Evolutionary conservation across 2,888 invertebrate species (phyloP), one percentile per base, ranked within the genome.

Genomic region (Clistopyga incitator): DNA sequence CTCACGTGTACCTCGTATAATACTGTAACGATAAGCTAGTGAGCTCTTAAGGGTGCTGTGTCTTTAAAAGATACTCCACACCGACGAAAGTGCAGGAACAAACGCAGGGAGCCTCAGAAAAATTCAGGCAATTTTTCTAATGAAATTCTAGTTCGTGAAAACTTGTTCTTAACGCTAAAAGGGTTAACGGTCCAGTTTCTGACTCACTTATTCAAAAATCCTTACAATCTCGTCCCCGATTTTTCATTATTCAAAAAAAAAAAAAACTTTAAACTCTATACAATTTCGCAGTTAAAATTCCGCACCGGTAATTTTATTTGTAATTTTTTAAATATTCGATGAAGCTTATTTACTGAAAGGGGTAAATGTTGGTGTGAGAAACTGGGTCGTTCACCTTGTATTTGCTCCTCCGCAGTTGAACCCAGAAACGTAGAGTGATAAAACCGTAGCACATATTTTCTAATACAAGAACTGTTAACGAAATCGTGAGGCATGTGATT

Each of bases 41-140:
- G 29, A 47, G 61, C 47, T 59, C 34, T 64, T 50, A 23, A 52
- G 52, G 64, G 71, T 64, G 78, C 42, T 64, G 42, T 71, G 71
- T 78, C 78, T 78, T 78, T 13, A 29, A 80, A 80, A 80, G 80
- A 79, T 79, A 72, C 13, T 11, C 13, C 23, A 23, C 52, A 45
- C 15, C 67, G 54, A 25, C 50, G 64, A 79, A 20, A 10, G 47
- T 67, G 50, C 65, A 54, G 71, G 34, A 42, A 65, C 65, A 71
- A 52, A 13, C 18, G 59, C 68, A 47, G 45, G 77, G 38, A 61
- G 50, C 18, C 8, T 25, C 29, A 25, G 42, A 54, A 47, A 23
- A 20, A 38, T 75, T 75, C 61, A 29, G 59, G 42, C 68, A 70
- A 76, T 71, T 76, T 71, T 81, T 72, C 65, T 47, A 72, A 72